Evolutionary conservation across 2,888 invertebrate species (phyloP), one percentile per base, ranked within the genome.

Genomic region (Anoncus sp.): DNA sequence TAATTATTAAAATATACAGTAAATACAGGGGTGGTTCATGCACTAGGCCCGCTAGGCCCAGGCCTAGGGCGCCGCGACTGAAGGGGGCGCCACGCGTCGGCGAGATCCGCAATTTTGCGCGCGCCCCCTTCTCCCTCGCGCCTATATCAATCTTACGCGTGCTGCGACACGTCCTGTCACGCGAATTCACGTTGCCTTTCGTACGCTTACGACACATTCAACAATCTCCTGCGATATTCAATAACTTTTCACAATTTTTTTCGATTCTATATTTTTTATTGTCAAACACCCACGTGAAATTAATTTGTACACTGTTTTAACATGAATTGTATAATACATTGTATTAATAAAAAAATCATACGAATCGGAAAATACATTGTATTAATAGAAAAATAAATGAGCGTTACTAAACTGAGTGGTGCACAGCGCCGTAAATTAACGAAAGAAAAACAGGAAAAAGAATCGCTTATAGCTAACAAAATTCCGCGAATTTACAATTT

Each of bases 401-500:
- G 57, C 38, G 9, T 57, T 35, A 57, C 45, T 27, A 59, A 66
- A 24, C 20, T 65, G 57, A 66, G 73, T 57, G 63, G 63, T 22
- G 72, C 53, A 10, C 20, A 65, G 47, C 73, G 57, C 38, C 65
- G 65, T 45, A 66, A 66, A 73, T 57, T 59, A n/a, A 66, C n/a
- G 6, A 65, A 57, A 73, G 65, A 59, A 45, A 65, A 65, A n/a
- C 16, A 57, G 18, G 45, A 73, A 31, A 73, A 65, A 55, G 57
- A 65, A 24, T 73, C 38, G 14, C n/a, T 43, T 27, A 45, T 47
- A 16, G 22, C 38, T 4, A 57, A 65, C 38, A 66, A 73, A 57
- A 73, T 49, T 65, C 57, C 55, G 10, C 47, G 66, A 20, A 55
- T 73, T 14, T 35, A 66, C 16, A 57, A 45, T 59, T 73, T 55